Base-by-base conservation (phyloP, 2,113 vertebrate species). In the Grallaria varia region DNA sequence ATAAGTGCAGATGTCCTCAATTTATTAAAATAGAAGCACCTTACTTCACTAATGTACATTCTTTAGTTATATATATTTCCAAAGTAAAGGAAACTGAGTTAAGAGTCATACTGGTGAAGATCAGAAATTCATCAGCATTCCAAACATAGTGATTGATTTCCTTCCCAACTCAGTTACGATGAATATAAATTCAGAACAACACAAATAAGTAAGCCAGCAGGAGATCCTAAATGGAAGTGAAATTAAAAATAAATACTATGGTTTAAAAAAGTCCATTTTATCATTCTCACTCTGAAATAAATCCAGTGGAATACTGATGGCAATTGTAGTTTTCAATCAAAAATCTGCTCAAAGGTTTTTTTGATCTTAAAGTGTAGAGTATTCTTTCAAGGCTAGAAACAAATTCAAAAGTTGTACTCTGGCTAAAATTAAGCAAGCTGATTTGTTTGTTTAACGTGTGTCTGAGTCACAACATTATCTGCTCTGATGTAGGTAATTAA, bases 231-330 rank as follows among this genome's bases (percentile, higher is more conserved):
- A 91, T 86, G 35, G 55, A 87, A 27, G 42, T 90, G 42, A 87
- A 90, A 97, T 88, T 91, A 96, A 96, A 96, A 95, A 85, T 62
- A 94, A 95, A 94, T 67, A 90, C 28, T 7, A 18, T 84, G 42
- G 19, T 74, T 88, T 64, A 7, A 40, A 69, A 72, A 89, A 89
- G 52, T 52, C 30, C 22, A 47, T 94, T 96, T 89, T 90, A 37
- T 82, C n/a, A 35, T 47, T 93, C 50, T 83, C 27, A 22, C 9
- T 81, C 60, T 95, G 86, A 90, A 90, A 89, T 40, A 81, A 73
- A 92, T 56, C 40, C 7, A 25, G 24, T 74, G 47, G 79, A 95
- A 90, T 71, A 63, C 22, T 77, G 80, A 74, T n/a, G 84, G 33
- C 19, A 95, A 75, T 44, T 92, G 47, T 39, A 78, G 42, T 63